phyloP scores from a whole-genome alignment of 2,888 invertebrate genomes.

The Pachliopta kotzebuea region DNA sequence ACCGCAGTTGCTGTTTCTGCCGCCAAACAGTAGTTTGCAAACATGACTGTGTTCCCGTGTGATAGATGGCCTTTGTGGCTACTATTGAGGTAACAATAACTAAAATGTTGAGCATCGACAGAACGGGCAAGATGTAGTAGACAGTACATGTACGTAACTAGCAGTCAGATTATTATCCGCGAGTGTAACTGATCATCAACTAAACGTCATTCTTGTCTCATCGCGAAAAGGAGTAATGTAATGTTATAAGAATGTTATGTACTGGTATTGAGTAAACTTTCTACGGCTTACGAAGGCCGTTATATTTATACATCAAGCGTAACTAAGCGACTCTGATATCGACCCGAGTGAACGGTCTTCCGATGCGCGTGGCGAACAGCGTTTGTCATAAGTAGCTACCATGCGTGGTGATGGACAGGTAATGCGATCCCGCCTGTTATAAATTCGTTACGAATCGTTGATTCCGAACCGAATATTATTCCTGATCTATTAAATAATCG shows the following conservation, averaged over 20 bases:
- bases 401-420: conserved; percentile 21
- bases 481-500: conserved; percentile 12
- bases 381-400: conserved; percentile 18
- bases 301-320: conserved; percentile 14
- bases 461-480: conserved; percentile 15
- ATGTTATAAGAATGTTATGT: neutral
- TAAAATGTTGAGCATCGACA: no score
- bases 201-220: no score
- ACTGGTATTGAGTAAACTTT: conserved; percentile 9
- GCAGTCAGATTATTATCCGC: no score
- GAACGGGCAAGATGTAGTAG: no score
- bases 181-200: no score
- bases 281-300: conserved; percentile 11
- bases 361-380: conserved; percentile 13
- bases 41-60: no score
- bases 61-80: no score
- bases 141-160: no score
- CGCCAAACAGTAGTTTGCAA: no score
- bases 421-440: conserved; percentile 30
- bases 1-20: no score
- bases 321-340: conserved; percentile 19
- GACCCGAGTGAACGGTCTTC: conserved; percentile 9
- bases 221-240: neutral
- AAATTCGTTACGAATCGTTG: conserved; percentile 26
- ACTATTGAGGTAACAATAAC: no score